These are phyloP conservation scores for Accipiter virgatus DNA, from an alignment of 2,113 vertebrate genomes.

Conservation along the genomic window DNA sequence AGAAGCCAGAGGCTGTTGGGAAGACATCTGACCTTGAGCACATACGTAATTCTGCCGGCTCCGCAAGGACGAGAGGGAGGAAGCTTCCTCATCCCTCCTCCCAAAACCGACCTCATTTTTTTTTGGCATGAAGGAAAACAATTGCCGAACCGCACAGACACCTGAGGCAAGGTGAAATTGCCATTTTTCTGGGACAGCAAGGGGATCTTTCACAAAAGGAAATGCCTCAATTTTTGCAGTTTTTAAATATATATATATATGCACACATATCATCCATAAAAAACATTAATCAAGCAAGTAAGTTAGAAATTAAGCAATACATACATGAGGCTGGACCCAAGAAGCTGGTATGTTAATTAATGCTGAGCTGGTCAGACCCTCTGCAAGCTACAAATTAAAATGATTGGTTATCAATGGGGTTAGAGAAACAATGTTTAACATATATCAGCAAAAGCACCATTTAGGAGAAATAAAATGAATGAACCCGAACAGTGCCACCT, in stretches of 20 bases:
- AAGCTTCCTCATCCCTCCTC: background rate
- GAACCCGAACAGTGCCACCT: rapidly evolving
- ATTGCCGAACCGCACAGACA: background rate
- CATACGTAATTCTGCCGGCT: rapidly evolving
- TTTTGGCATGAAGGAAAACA: background rate
- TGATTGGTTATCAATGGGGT: conserved; percentile 61
- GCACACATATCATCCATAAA: rapidly evolving
- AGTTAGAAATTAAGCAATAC: conserved; percentile 73
- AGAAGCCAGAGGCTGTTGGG: background rate
- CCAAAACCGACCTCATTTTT: rapidly evolving
- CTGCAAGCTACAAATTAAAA: conserved; percentile 85
- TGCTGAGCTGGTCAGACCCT: conserved; percentile 80
- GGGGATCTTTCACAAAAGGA: background rate
- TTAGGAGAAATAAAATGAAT: background rate
- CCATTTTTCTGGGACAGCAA: background rate
- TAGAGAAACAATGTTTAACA: background rate
- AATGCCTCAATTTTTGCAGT: background rate
- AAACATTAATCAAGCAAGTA: background rate
- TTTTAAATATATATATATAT: background rate
- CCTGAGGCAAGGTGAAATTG: background rate
- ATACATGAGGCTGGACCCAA: conserved; percentile 86
- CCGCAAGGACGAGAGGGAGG: rapidly evolving
- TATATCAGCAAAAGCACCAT: background rate
- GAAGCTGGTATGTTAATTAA: conserved; percentile 87
- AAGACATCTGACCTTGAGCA: background rate